Evolutionary conservation across 2,113 vertebrate genomes (phyloP), one percentile per base, ranked within the genome.

Genomic region (Hassar affinis): DNA sequence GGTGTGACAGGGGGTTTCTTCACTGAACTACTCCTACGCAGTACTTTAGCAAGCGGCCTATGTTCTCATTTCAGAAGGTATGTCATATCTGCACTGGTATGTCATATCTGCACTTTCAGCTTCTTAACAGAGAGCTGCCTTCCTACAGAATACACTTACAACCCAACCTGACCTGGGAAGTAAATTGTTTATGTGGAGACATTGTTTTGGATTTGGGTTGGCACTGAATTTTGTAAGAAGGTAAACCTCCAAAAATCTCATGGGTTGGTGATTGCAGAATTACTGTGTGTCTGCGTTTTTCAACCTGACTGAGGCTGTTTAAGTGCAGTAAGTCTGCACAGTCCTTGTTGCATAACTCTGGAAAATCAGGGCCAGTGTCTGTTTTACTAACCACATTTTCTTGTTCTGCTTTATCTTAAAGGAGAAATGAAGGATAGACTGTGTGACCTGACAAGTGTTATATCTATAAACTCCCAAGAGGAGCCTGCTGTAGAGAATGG

Each of bases 371-470:
- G 62, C 22, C 9, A 4, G 18, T 59, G 4, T 59, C 33, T 72
- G 42, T 66, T 59, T 49, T 1, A 8, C 30, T 81, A 27, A 69
- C 17, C 2, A 33, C 57, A 59, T 64, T 33, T 42, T 82, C 22
- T 84, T 79, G 51, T 84, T 86, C 22, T 79, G 54, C 35, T 66
- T 52, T 30, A 66, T 86, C 20, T 62, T 91, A 54, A 91, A 97
- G 95, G 90, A 87, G 94, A 89, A 80, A 99, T 99, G 98, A 97
- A 92, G 91, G 97, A 99, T 92, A 93, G 97, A 85, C 94, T 99
- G 3, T 38, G 42, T 86, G 10, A 98, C 66, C 90, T 99, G 80
- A 89, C 90, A 74, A 89, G 91, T 76, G 18, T 92, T 64, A 86
- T 91, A 87, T 87, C 91, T 42, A 92, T 89, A 66, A 88, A 92